These are phyloP conservation scores for Abrostola triplasia DNA, from an alignment of 2,888 invertebrate species.

Conservation along the genomic window DNA sequence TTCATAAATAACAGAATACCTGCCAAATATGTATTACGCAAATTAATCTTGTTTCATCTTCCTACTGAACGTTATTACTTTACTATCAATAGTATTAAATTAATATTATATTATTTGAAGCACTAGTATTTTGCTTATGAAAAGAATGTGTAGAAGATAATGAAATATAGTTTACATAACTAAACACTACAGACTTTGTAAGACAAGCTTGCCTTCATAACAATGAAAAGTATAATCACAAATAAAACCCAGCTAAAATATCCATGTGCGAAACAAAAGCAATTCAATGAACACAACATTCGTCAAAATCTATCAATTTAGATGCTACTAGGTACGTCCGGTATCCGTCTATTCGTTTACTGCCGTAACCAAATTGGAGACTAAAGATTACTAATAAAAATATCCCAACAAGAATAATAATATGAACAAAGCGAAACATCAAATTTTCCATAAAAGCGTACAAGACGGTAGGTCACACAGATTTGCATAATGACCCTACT, in stretches of 20 bases:
- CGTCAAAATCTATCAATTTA: conserved; percentile 37
- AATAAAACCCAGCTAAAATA: neutral
- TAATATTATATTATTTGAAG: neutral
- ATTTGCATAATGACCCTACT: conserved; percentile 82
- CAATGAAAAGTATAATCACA: neutral
- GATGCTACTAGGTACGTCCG: conserved; percentile 34
- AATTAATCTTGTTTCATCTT: conserved; percentile 2
- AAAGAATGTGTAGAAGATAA: no score
- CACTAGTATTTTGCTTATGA: neutral
- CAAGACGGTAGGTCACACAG: conserved; percentile 66
- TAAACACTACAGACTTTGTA: neutral
- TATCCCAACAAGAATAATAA: conserved; percentile 1
- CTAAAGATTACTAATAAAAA: neutral
- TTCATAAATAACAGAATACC: conserved; percentile 5
- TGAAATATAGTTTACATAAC: neutral
- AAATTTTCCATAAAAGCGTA: conserved; percentile 63
- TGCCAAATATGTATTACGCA: neutral
- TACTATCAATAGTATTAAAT: neutral
- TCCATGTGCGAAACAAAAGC: conserved; percentile 5
- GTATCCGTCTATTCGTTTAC: conserved; percentile 12
- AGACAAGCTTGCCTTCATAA: neutral
- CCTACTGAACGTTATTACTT: neutral
- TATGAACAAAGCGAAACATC: conserved; percentile 46
- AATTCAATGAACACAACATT: conserved; percentile 27
- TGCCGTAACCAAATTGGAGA: conserved; percentile 4